Percentiles rank a stretch among this genome's conserved stretches.
phyloP scores from a whole-genome alignment of 2,888 invertebrate species.

The Tenthredo amoena region DNA sequence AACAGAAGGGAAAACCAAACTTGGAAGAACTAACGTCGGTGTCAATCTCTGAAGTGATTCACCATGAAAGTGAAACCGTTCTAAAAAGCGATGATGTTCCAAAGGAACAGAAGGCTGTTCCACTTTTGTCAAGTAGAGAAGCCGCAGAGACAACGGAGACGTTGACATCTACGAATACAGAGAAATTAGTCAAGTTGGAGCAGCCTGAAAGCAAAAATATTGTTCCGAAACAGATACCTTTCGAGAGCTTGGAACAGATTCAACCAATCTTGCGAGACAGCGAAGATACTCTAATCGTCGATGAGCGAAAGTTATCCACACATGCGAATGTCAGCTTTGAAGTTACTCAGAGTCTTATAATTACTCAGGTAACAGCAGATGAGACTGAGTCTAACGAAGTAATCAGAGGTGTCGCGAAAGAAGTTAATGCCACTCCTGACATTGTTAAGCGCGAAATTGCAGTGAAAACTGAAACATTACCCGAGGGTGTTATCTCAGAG shows the following conservation, averaged over 20 bases:
- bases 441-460: conserved; percentile 78
- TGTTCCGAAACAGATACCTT: conserved; percentile 74
- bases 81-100: conserved; percentile 69
- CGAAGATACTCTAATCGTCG: conserved; percentile 63
- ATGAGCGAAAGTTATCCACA: conserved; percentile 61
- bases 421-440: conserved; percentile 77
- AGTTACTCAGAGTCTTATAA: conserved; percentile 73
- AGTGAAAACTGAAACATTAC: conserved; percentile 72
- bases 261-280: conserved; percentile 69
- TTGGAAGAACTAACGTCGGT: conserved; percentile 60
- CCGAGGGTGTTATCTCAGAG: conserved; percentile 68
- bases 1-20: conserved; percentile 64
- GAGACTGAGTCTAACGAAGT: conserved; percentile 75
- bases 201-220: conserved; percentile 71
- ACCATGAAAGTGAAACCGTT: conserved; percentile 57
- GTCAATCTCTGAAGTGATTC: conserved; percentile 52
- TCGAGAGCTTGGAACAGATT: conserved; percentile 75
- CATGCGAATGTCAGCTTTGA: conserved; percentile 70
- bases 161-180: conserved; percentile 64
- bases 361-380: conserved; percentile 76
- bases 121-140: conserved; percentile 70
- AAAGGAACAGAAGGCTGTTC: conserved; percentile 68
- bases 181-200: conserved; percentile 64
- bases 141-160: conserved; percentile 75
- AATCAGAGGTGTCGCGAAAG: conserved; percentile 76